Evolutionary conservation across 2,888 invertebrate species (phyloP), one percentile per base, ranked within the genome.

Genomic region (Melanostoma mellinum): DNA sequence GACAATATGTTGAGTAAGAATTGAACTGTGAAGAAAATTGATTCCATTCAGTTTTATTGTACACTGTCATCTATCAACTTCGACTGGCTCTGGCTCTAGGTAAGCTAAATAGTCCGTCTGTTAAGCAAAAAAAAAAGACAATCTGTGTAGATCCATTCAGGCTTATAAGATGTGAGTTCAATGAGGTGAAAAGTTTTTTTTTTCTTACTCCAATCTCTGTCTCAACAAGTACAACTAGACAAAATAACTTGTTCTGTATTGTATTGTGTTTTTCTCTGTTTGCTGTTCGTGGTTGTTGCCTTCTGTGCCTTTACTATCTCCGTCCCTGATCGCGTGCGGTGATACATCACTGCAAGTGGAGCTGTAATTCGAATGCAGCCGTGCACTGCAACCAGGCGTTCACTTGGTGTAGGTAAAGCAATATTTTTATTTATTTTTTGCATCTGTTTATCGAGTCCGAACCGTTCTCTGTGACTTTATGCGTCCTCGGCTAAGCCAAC

Each of bases 271-370:
- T 63, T 63, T 52, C 33, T 42, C n/a, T 44, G 30, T 40, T 63
- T 56, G 20, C 50, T n/a, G 20, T 42, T 58, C 52, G 78, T 42
- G 68, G 60, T 69, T 75, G 58, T 75, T 80, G 80, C 52, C 63
- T 75, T 52, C 52, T 52, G 61, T 48, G 36, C 58, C 44, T 56
- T 6, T 42, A 50, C 67, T 67, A 73, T 81, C 77, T 61, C 52
- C 35, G 44, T 73, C 46, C 20, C 53, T 60, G 73, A 84, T 79
- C 84, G 84, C 84, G 67, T 84, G 84, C 79, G 71, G 58, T 71
- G 69, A 77, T 77, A 55, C 69, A 65, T 69, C 44, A 65, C 36
- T 50, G 44, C 69, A 69, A 78, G 55, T 67, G 67, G 40, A 67
- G 72, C 60, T 69, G 65, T 40, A 73, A 63, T 84, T 53, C 46